phyloP scores from a whole-genome alignment of 2,888 invertebrate genomes.

The Poecilus cupreus region DNA sequence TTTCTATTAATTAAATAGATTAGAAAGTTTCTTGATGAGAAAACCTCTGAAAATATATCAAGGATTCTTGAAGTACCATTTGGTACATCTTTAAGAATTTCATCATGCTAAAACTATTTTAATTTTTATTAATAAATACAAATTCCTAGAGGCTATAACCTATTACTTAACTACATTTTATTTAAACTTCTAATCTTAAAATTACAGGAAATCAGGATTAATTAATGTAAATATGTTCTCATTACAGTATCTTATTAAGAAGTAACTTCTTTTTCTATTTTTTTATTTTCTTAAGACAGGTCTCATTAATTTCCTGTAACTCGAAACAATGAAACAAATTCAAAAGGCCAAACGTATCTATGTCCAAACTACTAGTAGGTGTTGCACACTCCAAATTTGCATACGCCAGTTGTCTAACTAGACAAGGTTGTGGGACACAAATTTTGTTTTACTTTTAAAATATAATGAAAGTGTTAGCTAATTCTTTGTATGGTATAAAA shows the following conservation, averaged over 20 bases:
- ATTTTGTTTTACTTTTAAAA: conserved; percentile 27
- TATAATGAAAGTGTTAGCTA: conserved; percentile 12
- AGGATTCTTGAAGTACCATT: too few relatives aligned
- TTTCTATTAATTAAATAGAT: background rate
- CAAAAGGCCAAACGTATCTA: conserved; percentile 14
- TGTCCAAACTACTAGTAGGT: conserved; percentile 22
- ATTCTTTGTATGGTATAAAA: background rate
- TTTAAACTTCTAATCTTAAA: too few relatives aligned
- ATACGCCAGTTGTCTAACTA: background rate
- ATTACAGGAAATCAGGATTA: too few relatives aligned
- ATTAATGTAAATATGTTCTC: background rate
- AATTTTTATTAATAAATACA: too few relatives aligned
- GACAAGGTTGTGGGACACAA: conserved; percentile 4
- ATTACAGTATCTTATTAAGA: background rate
- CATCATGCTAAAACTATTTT: too few relatives aligned
- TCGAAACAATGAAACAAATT: conserved; percentile 21
- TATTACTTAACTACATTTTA: too few relatives aligned
- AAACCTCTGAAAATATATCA: too few relatives aligned
- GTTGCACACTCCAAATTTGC: conserved; percentile 14
- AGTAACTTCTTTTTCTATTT: background rate
- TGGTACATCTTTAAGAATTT: too few relatives aligned
- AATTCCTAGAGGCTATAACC: too few relatives aligned
- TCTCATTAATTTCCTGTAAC: conserved; percentile 13
- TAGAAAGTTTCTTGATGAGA: too few relatives aligned
- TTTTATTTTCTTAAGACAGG: conserved; percentile 19